Evolutionary conservation across 2,888 invertebrate species (phyloP), one percentile per base, ranked within the genome.

Genomic region (Mesorhabditis spiculigera): DNA sequence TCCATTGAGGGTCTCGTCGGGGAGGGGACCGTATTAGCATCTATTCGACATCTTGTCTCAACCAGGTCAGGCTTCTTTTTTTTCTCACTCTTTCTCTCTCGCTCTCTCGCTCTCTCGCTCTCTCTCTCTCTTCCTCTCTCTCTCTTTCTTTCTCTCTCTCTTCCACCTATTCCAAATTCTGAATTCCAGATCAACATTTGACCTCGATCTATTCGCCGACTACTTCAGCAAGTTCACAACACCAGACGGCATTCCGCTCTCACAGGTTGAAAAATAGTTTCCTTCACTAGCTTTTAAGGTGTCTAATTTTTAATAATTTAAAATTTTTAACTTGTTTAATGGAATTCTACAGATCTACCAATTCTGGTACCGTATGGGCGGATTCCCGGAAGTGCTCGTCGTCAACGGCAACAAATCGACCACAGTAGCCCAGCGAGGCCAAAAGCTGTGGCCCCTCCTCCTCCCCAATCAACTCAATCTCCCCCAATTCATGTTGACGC

Each of bases 1-100:
- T 78, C 77, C 1, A 66, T 84, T 62, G 83, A 83, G 66, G 71
- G 74, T 4, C 72, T 83, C 0, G 75, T 82, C 10, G 82, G 82
- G 6, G 81, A 81, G 70, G 75, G 74, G 42, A 75, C 73, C 66
- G 72, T 83, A 68, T 65, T 82, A 5, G 67, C 75, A 5, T 77
- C 79, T 28, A 74, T 83, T 62, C 65, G 70, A 50, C 58, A 50
- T 50, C 58, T 50, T n/a, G n/a, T 50, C n/a, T 10, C 58, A 3
- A 50, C 63, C 6, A 63, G 63, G 63, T 63, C 13, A 8, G 41
- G 63, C n/a, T 28, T 28, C 3, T n/a, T n/a, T n/a, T n/a, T n/a
- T n/a, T n/a, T n/a, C n/a, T n/a, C n/a, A n/a, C n/a, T n/a, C n/a
- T n/a, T n/a, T n/a, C n/a, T n/a, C n/a, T n/a, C n/a, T n/a, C n/a